These are phyloP conservation scores for Pelecanus crispus DNA, from an alignment of 2,113 vertebrate species.

Conservation along the genomic window DNA sequence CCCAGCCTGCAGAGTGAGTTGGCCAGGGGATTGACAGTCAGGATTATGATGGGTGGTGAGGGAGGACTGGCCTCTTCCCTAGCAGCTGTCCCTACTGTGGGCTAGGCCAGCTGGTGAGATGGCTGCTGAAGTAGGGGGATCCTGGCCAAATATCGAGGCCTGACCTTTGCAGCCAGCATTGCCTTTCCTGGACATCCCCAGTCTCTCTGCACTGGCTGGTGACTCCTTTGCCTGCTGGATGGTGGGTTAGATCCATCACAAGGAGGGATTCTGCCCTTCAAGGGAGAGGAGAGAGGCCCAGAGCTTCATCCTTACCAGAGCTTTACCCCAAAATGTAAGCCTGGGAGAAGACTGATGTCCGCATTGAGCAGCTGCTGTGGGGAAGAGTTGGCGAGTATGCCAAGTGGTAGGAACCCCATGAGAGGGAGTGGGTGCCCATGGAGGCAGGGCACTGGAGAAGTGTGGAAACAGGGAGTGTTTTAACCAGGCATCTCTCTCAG, in stretches of 20 bases:
- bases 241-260: not conserved
- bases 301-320: not conserved
- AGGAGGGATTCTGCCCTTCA: not conserved
- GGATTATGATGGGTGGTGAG: not conserved
- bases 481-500: not conserved
- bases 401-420: not conserved
- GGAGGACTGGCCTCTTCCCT: not conserved
- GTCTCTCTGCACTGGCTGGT: not conserved
- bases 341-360: not conserved
- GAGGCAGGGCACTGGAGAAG: not conserved
- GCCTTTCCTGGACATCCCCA: not conserved
- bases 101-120: not conserved
- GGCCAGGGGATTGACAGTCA: not conserved
- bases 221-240: not conserved
- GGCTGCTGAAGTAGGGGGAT: not conserved
- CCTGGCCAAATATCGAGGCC: not conserved
- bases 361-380: not conserved
- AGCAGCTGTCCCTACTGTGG: not conserved
- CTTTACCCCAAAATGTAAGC: not conserved
- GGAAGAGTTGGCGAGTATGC: not conserved
- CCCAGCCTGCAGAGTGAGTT: conserved; percentile 96
- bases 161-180: not conserved
- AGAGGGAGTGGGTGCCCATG: not conserved
- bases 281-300: not conserved
- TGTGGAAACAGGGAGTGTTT: not conserved